Evolutionary conservation across 2,113 vertebrate genomes (phyloP), one percentile per base, ranked within the genome.

Genomic region (Polypterus senegalus): DNA sequence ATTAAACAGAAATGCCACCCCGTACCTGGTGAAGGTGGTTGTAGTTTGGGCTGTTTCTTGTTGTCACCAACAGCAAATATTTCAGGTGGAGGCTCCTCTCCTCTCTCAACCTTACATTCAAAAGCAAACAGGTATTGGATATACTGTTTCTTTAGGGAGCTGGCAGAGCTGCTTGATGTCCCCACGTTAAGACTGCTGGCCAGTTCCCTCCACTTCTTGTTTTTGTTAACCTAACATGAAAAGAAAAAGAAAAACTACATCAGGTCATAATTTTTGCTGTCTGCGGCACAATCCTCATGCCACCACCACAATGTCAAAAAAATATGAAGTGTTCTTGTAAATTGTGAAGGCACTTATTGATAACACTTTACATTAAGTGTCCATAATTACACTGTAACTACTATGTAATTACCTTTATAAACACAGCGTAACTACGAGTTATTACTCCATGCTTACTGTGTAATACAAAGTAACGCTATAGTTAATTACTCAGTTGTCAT

Each of bases 81-180:
- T 77, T 95, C 93, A 0, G 86, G 87, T 4, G 92, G 93, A 10
- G 91, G 91, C 73, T 97, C 94, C 77, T 97, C 94, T 65, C 94
- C 94, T 53, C 94, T 79, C 76, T 97, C 94, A 65, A 90, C 89
- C 81, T 97, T 97, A 69, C 93, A 97, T 87, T 97, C 94, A 3
- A 93, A 95, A 83, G 94, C 92, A 54, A 97, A 97, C 79, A 97
- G 89, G 82, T 89, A 96, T 81, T 97, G 93, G 75, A 97, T 97
- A 74, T 97, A 97, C 79, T 97, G 92, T 82, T 97, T 97, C 79
- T 97, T 97, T 72, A 97, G 86, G 5, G 91, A 89, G 81, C 93
- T 97, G 60, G 93, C 92, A 0, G 91, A 89, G 2, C 91, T 96
- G 86, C 92, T 96, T 0, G 94, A 97, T 1, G 92, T 94, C 49